Base-by-base conservation (phyloP, 2,888 invertebrate genomes). In the Mimumesa dahlbomi region DNA sequence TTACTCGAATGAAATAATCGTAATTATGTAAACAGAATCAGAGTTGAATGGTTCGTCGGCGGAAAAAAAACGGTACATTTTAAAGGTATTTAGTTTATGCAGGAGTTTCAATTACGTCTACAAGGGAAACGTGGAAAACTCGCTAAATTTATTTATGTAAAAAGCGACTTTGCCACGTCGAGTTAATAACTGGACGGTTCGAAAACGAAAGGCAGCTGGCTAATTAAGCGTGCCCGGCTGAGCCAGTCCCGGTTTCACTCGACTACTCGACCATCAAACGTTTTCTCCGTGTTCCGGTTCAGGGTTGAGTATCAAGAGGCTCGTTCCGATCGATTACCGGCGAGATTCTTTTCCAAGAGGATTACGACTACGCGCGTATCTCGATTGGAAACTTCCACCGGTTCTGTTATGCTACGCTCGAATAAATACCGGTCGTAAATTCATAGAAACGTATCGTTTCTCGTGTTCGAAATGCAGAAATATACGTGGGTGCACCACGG, bases 171-270 rank as follows among this genome's bases (percentile, higher is more conserved):
- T 45, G 16, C 53, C 43, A 43, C 53, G 31, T 43, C 52, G 38
- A 61, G 38, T 53, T 52, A 64, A 68, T 59, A 70, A 68, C 68
- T 67, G 65, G 74, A 70, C 67, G 68, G 73, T 50, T 67, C 73
- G 82, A 82, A 82, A 84, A 84, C 66, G 82, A 83, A 81, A 84
- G 82, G 73, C 67, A 40, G 54, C 31, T 42, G 70, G 66, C 65
- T 78, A 82, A 82, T 82, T 82, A 82, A 77, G 59, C 76, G 74
- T 62, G 74, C 62, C 71, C 71, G 72, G 69, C 59, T 62, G 74
- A 75, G 77, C 77, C 81, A 76, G 75, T 73, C 72, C 62, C 53
- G 57, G 83, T 82, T 79, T 82, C 79, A 74, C 83, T 78, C 52
- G 61, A 61, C 38, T 75, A 77, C 53, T 71, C 81, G 59, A 63